Conservation (phyloP, 2,888 invertebrate genomes). For the Rhopalosiphum nymphaeae region DNA sequence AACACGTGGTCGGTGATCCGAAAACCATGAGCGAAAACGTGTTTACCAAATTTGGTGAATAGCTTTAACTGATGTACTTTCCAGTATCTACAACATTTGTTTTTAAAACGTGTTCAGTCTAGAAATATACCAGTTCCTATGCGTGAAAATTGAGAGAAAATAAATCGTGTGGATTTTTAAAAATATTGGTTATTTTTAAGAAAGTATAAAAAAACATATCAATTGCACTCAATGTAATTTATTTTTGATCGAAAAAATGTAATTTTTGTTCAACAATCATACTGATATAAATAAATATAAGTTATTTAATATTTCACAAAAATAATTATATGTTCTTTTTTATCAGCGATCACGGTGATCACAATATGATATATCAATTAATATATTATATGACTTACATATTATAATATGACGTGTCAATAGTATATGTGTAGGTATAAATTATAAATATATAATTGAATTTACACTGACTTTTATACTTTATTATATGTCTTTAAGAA, state of each 20-base stretch:
- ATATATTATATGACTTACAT: not conserved
- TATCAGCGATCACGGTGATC: too few species aligned
- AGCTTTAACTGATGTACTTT: conserved; percentile 20
- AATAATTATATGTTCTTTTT: not conserved
- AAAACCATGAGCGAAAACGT: conserved; percentile 26
- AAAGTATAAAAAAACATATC: not conserved
- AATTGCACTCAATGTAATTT: not conserved
- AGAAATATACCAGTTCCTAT: conserved; percentile 12
- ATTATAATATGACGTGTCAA: not conserved
- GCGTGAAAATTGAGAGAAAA: conserved; percentile 39
- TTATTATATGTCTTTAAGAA: not conserved
- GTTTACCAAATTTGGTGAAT: conserved; percentile 41
- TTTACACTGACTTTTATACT: not conserved
- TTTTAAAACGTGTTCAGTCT: conserved; percentile 19
- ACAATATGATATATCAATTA: too few species aligned
- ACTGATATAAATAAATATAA: not conserved
- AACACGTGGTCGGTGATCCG: not conserved
- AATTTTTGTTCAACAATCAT: too few species aligned
- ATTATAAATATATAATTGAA: not conserved
- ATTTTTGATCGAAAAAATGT: not conserved
- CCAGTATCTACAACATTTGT: not conserved
- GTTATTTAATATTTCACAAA: not conserved
- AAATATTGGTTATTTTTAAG: not conserved
- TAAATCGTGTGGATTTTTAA: not conserved
- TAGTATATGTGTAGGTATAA: not conserved